phyloP scores from a whole-genome alignment of 2,797 vertebrate species.

The Staurois parvus region DNA sequence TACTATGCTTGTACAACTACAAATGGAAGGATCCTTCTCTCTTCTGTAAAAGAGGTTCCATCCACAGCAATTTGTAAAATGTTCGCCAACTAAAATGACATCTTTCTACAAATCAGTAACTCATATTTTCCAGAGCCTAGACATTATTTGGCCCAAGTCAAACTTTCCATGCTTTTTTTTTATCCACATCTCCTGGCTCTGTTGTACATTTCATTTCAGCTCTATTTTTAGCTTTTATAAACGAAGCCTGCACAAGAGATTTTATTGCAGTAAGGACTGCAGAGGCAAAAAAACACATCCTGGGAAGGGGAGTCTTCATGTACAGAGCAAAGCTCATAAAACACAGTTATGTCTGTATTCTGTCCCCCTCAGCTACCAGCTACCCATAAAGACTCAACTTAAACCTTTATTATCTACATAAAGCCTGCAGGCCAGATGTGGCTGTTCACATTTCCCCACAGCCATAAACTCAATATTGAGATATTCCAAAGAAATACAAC shows the following conservation, averaged over 20 bases:
- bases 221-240: conserved; percentile 42
- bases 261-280: conserved; percentile 37
- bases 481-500: background rate
- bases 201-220: conserved; percentile 26
- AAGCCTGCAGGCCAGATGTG: background rate
- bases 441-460: background rate
- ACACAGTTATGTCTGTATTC: background rate
- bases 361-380: background rate
- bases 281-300: conserved; percentile 10
- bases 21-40: background rate
- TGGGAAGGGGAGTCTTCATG: background rate
- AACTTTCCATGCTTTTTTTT: conserved; percentile 43
- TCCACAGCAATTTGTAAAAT: conserved; percentile 16
- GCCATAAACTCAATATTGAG: background rate
- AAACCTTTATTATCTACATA: background rate
- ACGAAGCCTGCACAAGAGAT: conserved; percentile 18
- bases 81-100: conserved; percentile 16
- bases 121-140: conserved; percentile 51
- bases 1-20: background rate
- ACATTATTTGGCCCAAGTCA: conserved; percentile 41
- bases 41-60: background rate
- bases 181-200: conserved; percentile 37
- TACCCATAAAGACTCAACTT: background rate
- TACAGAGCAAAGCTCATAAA: background rate
- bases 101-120: conserved; percentile 17